A percentile compares a stretch with the other conserved stretches of the same genome.
Evolutionary conservation across 2,113 vertebrate species (phyloP).

Genomic region (Ivindomyrus marchei): DNA sequence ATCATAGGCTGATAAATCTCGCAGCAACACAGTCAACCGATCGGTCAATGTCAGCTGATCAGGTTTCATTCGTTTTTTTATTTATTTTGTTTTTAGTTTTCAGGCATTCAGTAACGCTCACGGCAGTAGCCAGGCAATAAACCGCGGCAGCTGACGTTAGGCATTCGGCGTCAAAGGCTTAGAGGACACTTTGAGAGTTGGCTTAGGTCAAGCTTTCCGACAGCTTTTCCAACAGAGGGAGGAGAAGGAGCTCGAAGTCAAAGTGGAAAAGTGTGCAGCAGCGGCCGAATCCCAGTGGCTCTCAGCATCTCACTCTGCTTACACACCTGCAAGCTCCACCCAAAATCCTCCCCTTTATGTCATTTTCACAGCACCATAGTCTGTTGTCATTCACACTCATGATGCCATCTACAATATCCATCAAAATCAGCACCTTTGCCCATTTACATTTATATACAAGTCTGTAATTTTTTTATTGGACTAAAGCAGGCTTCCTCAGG

Average conservation of each 20-base stretch:
- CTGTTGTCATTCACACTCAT: neutral
- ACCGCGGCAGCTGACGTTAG: constrained; percentile 18
- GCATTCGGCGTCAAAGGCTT: constrained; percentile 14
- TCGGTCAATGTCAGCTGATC: neutral
- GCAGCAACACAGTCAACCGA: neutral
- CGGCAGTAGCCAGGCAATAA: constrained; percentile 10
- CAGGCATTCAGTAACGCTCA: neutral
- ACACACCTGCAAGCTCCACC: neutral
- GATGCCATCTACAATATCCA: neutral
- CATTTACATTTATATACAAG: neutral
- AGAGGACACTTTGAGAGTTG: constrained; percentile 17
- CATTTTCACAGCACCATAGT: neutral
- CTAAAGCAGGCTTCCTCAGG: neutral
- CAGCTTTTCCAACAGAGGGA: constrained; percentile 23
- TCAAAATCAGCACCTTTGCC: neutral
- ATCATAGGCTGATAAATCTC: neutral
- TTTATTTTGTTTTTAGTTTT: neutral
- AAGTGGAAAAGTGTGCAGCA: neutral
- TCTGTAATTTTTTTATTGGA: neutral
- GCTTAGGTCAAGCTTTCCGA: constrained; percentile 35
- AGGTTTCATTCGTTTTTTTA: neutral
- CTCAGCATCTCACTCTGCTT: constrained; percentile 23
- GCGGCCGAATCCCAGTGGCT: neutral
- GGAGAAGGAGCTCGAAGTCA: neutral
- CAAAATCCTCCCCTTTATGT: neutral